A percentile compares a stretch with the other conserved stretches of the same genome.
These are phyloP conservation scores for Koerneria pararmatus DNA, from an alignment of 2,888 invertebrate genomes.

Conservation along the genomic window DNA sequence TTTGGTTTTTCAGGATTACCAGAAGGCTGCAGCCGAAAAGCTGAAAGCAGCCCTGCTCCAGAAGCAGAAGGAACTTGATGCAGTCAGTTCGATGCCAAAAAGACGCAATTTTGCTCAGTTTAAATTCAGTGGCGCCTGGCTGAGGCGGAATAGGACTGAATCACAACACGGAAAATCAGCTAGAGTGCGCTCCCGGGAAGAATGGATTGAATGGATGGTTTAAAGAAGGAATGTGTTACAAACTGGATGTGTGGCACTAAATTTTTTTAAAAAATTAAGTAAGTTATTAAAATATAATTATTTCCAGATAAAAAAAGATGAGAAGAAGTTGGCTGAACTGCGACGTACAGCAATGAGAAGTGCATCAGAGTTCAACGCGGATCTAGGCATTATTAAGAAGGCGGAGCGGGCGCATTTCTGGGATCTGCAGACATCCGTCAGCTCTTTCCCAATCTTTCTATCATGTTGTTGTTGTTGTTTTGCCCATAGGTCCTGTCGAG, in stretches of 20 bases:
- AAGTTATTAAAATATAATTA: neutral
- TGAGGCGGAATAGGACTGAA: no score
- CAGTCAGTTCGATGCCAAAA: constrained; percentile 59
- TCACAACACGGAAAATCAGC: no score
- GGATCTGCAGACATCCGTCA: constrained; percentile 79
- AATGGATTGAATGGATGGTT: no score
- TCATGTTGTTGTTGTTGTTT: no score
- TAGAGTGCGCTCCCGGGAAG: no score
- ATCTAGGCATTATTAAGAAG: constrained; percentile 73
- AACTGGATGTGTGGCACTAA: no score
- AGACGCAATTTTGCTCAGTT: no score
- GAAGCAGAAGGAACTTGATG: constrained; percentile 62
- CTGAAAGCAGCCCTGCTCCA: constrained; percentile 60
- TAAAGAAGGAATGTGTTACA: no score
- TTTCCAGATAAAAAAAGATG: constrained; percentile 51
- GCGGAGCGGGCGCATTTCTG: constrained; percentile 78
- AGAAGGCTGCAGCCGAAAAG: constrained; percentile 50
- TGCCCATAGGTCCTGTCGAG: no score
- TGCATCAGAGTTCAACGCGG: constrained; percentile 70
- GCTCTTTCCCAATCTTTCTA: constrained; percentile 16
- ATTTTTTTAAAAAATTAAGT: no score
- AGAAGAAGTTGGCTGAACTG: constrained; percentile 66
- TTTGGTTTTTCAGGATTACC: constrained; percentile 33
- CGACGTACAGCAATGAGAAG: constrained; percentile 80
- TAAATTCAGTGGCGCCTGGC: neutral